Percentiles rank a stretch among this genome's conserved stretches.
Evolutionary conservation across 1,140 invertebrate species (phyloP).

Genomic region (Apis laboriosa): DNA sequence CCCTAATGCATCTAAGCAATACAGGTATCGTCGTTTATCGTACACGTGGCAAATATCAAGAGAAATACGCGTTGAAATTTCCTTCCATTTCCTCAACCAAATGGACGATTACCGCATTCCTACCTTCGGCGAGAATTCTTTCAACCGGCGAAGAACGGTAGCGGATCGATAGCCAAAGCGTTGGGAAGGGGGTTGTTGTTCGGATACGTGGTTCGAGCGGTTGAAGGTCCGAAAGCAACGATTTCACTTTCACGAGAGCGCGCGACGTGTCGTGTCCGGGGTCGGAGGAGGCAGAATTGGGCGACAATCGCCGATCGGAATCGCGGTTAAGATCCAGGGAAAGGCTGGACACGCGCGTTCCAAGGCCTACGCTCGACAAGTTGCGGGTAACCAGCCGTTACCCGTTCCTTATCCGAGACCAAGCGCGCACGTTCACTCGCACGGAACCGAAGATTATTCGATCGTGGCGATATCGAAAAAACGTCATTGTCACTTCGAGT

Average conservation of each 20-base stretch:
- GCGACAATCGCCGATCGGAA: slow-evolving; percentile 40
- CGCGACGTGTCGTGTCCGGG: slow-evolving; percentile 7
- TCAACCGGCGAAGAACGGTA: too few species aligned
- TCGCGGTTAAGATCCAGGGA: slow-evolving; percentile 40
- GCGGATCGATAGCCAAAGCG: too few species aligned
- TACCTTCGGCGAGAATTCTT: too few species aligned
- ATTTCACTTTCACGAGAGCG: slow-evolving; percentile 54
- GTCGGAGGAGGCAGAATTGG: slow-evolving; percentile 43
- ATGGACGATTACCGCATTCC: too few species aligned
- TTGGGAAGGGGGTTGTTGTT: neutral
- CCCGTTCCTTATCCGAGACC: slow-evolving; percentile 24
- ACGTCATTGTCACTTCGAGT: neutral
- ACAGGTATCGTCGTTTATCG: too few species aligned
- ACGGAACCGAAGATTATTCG: slow-evolving; percentile 26
- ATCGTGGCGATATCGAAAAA: slow-evolving; percentile 7
- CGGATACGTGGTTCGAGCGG: neutral
- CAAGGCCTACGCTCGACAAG: slow-evolving; percentile 21
- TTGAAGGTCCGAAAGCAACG: slow-evolving; percentile 18
- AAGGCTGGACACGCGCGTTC: slow-evolving; percentile 44
- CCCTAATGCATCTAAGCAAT: too few species aligned
- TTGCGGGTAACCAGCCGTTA: slow-evolving; percentile 16
- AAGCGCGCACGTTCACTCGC: slow-evolving; percentile 49
- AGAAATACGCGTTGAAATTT: too few species aligned
- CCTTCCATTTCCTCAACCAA: too few species aligned
- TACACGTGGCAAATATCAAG: too few species aligned